Evolutionary conservation across 2,888 invertebrate species (phyloP).

Genomic region (Lepidocyrtinus sp.): DNA sequence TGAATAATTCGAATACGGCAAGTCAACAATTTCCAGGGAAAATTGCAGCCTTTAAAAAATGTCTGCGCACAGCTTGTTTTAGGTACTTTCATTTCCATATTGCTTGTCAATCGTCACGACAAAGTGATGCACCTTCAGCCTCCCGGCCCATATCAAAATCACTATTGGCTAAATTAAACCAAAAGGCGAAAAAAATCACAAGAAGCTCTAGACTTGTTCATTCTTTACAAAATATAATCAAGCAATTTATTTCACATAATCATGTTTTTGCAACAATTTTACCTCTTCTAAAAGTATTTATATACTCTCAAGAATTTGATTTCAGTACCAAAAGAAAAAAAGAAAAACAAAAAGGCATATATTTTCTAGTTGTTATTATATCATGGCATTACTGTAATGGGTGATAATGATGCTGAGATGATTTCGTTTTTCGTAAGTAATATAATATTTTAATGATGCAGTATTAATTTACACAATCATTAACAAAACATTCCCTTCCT

Average conservation of each 20-base stretch:
- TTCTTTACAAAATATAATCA: not conserved
- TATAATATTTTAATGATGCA: not conserved
- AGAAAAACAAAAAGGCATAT: no score
- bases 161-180: no score
- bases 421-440: not conserved
- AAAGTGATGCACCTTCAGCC: not conserved
- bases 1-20: no score
- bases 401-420: not conserved
- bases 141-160: not conserved
- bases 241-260: not conserved
- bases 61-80: not conserved
- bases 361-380: not conserved
- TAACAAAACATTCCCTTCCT: not conserved
- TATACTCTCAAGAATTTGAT: slow-evolving; percentile 16
- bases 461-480: not conserved
- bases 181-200: no score
- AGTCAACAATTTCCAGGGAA: no score
- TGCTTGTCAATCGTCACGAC: not conserved
- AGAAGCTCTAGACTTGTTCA: no score
- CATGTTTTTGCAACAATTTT: not conserved
- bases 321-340: not conserved
- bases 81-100: not conserved
- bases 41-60: no score
- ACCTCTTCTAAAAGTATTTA: no score
- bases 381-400: not conserved